Base-by-base conservation (phyloP, 2,797 vertebrate species). In the Peromyscus melanophrys region DNA sequence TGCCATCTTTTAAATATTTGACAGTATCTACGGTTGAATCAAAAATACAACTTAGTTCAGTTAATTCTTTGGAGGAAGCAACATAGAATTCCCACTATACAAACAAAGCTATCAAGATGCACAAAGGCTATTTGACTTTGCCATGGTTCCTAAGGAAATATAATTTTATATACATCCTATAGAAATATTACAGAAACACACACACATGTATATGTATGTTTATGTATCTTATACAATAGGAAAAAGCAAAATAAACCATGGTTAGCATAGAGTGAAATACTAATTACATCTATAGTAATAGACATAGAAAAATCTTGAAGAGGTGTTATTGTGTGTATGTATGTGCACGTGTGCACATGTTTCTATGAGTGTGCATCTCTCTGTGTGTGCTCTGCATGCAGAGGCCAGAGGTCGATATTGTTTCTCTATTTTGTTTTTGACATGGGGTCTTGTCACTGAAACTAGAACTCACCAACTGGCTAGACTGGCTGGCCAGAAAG, bases 1-100 rank as follows among this genome's bases (percentile, higher is more conserved):
- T 59, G 61, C 7, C 93, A 14, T 78, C 59, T 95, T 95, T 92
- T 71, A 89, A 82, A 16, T 31, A 49, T 85, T 65, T 75, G 43
- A 52, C 0, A 40, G 37, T 9, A 71, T 52, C 19, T 16, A 73
- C 86, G 57, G 78, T 96, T 67, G 67, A 95, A 14, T 12, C 43
- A 29, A 37, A 73, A 27, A 29, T 52, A 37, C 0, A 67, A 19
- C 78, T 92, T 80, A 82, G 13, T 43, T 87, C 49, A 80, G 11
- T 55, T 80, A 93, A 83, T 93, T 89, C 37, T 94, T 16, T n/a
- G 65, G 27, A 40, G 14, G 83, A 90, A 57, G 37, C 25, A 81
- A 57, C 19, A 7, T 23, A 46, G 16, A 71, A 37, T 87, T 43
- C 29, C 11, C n/a, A 73, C 27, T 73, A 52, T 59, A 91, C 6